A percentile compares a stretch with the other conserved stretches of the same genome.
phyloP scores from a whole-genome alignment of 1,140 invertebrate genomes.

The Glomeris maerens region DNA sequence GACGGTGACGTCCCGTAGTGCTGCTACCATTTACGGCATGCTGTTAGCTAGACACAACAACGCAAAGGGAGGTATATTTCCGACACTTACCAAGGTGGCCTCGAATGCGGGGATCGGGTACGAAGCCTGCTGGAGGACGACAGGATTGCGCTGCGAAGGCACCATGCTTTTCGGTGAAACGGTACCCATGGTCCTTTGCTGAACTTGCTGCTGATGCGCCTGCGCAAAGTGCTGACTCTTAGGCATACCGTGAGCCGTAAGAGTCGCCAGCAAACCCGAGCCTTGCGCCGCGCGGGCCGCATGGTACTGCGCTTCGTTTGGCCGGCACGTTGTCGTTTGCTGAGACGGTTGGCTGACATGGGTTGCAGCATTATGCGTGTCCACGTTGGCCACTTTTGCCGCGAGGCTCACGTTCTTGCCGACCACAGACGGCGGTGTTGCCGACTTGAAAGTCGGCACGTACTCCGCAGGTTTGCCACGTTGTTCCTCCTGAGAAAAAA shows the following conservation, averaged over 20 bases:
- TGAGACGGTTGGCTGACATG: too few species aligned
- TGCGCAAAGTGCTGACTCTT: conserved; percentile 15
- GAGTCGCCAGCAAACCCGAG: conserved; percentile 16
- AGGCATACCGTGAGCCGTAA: conserved; percentile 18
- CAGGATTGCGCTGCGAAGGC: conserved; percentile 3
- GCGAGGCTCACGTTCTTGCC: too few species aligned
- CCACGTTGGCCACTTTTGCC: too few species aligned
- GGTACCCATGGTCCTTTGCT: conserved; percentile 2
- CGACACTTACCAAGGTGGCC: conserved; percentile 48
- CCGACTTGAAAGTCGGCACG: too few species aligned
- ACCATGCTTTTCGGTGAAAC: neutral
- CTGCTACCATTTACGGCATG: too few species aligned
- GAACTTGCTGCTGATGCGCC: conserved; percentile 41
- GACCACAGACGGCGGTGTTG: too few species aligned
- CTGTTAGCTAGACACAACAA: too few species aligned
- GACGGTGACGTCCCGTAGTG: too few species aligned
- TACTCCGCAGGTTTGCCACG: too few species aligned
- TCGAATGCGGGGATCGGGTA: conserved; percentile 46
- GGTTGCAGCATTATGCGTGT: too few species aligned
- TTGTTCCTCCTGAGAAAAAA: too few species aligned
- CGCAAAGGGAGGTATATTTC: neutral
- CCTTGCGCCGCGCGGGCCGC: conserved; percentile 19
- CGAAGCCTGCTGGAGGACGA: conserved; percentile 19
- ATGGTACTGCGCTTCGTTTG: conserved; percentile 20
- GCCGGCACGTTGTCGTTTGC: too few species aligned